A percentile compares a stretch with the other conserved stretches of the same genome.
Evolutionary conservation across 2,888 invertebrate genomes (phyloP).

Genomic region (Alloplasta piceator): DNA sequence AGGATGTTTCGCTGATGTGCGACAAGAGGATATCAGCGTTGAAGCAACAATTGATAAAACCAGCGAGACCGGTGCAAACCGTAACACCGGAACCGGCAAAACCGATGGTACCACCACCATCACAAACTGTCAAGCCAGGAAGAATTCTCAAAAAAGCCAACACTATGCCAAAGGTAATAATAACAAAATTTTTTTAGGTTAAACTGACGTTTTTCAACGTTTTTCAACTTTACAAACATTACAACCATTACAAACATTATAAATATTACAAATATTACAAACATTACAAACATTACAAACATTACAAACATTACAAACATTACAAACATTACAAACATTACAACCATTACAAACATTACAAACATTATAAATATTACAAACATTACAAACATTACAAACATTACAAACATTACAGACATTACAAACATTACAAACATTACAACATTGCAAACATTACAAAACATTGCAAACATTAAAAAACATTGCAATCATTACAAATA

Average conservation of each 20-base stretch:
- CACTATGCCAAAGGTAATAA: constrained; percentile 84
- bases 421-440: background rate
- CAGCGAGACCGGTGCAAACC: constrained; percentile 91
- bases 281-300: too few species aligned
- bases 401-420: background rate
- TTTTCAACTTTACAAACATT: background rate
- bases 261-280: too few species aligned
- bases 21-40: constrained; percentile 91
- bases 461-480: too few species aligned
- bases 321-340: background rate
- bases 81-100: constrained; percentile 90
- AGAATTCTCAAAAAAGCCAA: constrained; percentile 84
- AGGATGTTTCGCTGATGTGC: constrained; percentile 97
- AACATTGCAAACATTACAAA: too few species aligned
- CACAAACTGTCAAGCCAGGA: constrained; percentile 83
- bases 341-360: too few species aligned
- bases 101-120: constrained; percentile 85
- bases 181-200: background rate
- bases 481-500: background rate
- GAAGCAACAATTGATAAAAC: constrained; percentile 89
- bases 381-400: too few species aligned
- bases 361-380: too few species aligned
- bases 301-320: background rate
- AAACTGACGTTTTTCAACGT: too few species aligned
- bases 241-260: too few species aligned